Evolutionary conservation across 2,797 vertebrate species (phyloP).

Genomic region (Sus cebifrons): DNA sequence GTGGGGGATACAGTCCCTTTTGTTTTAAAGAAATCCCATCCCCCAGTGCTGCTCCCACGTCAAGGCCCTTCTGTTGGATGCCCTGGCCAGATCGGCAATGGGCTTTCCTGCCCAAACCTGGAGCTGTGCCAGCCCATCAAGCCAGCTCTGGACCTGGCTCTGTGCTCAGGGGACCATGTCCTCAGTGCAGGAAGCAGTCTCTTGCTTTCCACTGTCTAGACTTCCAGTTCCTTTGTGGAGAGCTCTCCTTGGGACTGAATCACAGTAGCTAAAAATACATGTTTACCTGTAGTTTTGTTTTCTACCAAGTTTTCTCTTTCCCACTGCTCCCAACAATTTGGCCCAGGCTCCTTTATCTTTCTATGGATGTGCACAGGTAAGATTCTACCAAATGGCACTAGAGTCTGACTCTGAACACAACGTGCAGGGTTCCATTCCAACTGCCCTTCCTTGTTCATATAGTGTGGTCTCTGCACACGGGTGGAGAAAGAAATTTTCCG

Average conservation of each 20-base stretch:
- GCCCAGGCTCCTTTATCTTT: neutral
- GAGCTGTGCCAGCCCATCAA: fast-evolving
- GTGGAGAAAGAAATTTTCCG: too few species aligned
- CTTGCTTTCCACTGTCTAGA: neutral
- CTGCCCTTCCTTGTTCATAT: too few species aligned
- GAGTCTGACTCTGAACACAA: neutral
- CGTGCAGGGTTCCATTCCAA: fast-evolving
- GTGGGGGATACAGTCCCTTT: too few species aligned
- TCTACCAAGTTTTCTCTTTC: neutral
- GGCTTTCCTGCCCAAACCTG: neutral
- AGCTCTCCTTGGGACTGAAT: neutral
- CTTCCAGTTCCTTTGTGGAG: neutral
- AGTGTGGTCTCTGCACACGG: too few species aligned
- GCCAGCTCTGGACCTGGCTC: neutral
- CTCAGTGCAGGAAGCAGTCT: fast-evolving
- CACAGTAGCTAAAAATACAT: neutral
- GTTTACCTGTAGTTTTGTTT: neutral
- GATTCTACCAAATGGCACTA: neutral
- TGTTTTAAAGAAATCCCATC: neutral
- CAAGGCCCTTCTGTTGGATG: neutral
- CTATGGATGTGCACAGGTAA: neutral
- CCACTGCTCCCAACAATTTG: neutral
- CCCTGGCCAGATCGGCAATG: fast-evolving
- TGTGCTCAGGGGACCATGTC: too few species aligned
- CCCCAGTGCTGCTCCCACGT: neutral